Base-by-base conservation (phyloP, 1,140 invertebrate species). In the Coelopa frigida region DNA sequence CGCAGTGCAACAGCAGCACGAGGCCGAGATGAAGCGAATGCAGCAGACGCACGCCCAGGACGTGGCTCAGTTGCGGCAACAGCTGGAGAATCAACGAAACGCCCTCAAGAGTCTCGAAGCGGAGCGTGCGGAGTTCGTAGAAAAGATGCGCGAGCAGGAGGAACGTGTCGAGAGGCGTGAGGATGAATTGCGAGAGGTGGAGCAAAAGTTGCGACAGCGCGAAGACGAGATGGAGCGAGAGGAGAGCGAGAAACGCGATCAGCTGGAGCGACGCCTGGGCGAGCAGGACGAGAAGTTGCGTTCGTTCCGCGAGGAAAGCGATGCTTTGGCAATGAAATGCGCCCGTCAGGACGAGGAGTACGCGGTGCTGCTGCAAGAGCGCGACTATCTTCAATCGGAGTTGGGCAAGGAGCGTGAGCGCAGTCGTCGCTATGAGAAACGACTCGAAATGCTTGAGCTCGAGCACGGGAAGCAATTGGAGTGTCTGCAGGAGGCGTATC, bases 401-500 rank as follows among this genome's bases (percentile, higher is more conserved):
- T 56, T 75, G 53, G 71, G 73, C 18, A 70, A 63, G 44, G 73
- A 78, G 48, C 72, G 76, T 29, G 82, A 85, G 53, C 75, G 78
- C 17, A 78, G 80, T n/a, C 74, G 77, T 45, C 78, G 78, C 32
- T 61, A 87, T 35, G 82, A 85, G 59, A 73, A 80, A 22, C 73
- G 82, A 14, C 68, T 86, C 7, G 81, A 80, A 53, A 75, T 80
- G 11, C 74, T 88, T 48, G 84, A 87, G 58, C 78, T 80, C 3
- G 85, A 88, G 62, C 85, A 89, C 63, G 78, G 81, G 4, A 83
- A 82, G 48, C 83, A 87, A 60, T 75, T 87, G 27, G 84, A 87
- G 53, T 82, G 81, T 52, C 61, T 87, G 24, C 71, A 82, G 5
- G 77, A 81, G 5, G 82, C 82, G 7, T 87, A 86, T 69, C 78